Conservation (phyloP, 2,888 invertebrate genomes). For the Amphimallon solstitiale region DNA sequence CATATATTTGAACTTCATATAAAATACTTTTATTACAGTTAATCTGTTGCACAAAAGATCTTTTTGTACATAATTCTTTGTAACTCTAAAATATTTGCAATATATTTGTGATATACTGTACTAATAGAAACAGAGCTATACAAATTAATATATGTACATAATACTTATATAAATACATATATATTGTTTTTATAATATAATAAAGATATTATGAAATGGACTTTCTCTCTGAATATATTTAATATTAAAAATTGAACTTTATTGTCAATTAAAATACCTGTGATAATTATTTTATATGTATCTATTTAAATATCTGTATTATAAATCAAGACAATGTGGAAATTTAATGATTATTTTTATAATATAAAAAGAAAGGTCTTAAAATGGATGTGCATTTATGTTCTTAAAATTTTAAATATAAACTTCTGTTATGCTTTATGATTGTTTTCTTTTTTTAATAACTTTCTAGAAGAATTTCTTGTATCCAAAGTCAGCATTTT, state of each 20-base stretch:
- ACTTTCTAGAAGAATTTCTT: no score
- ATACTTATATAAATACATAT: conserved; percentile 5
- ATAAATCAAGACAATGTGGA: no score
- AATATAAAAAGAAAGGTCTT: no score
- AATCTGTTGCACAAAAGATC: neutral
- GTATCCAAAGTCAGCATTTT: no score
- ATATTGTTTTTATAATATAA: conserved; percentile 10
- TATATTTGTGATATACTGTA: conserved; percentile 35
- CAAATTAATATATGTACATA: neutral
- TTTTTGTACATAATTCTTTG: conserved; percentile 12
- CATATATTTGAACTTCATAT: no score
- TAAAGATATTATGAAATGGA: neutral
- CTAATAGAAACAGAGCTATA: conserved; percentile 1
- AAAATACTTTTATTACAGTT: neutral
- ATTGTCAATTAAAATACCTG: conserved; percentile 1
- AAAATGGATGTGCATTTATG: no score
- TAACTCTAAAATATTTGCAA: conserved; percentile 28
- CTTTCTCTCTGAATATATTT: neutral
- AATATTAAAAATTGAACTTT: no score
- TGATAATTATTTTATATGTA: conserved; percentile 5
- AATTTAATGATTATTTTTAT: no score
- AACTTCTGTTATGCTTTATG: no score
- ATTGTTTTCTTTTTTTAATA: no score
- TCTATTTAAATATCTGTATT: neutral
- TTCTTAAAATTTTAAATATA: no score